These are phyloP conservation scores for Pachypeltis micranthus DNA, from an alignment of 1,140 invertebrate species.

Conservation along the genomic window DNA sequence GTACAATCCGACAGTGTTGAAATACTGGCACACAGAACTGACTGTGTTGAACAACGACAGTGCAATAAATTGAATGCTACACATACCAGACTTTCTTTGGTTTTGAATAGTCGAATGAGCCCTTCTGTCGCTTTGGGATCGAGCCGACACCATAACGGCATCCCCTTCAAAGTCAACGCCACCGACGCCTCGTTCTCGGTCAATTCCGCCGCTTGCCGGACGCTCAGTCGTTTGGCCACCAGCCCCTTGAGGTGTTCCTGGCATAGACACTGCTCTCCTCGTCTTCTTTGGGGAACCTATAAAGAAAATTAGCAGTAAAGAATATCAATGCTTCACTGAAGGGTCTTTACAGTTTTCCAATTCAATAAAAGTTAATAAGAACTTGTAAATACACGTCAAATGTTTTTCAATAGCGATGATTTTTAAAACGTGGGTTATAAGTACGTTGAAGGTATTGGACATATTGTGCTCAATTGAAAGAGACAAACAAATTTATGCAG, in stretches of 20 bases:
- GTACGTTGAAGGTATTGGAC: no score
- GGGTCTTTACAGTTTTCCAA: no score
- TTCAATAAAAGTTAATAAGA: no score
- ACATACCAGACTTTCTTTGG: conserved; percentile 26
- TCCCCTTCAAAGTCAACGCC: conserved; percentile 41
- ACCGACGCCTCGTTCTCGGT: conserved; percentile 25
- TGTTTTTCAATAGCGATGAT: no score
- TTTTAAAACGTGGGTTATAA: no score
- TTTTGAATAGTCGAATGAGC: conserved; percentile 29
- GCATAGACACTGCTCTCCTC: conserved; percentile 41
- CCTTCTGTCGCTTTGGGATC: conserved; percentile 33
- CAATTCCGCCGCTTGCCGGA: conserved; percentile 28
- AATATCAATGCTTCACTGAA: no score
- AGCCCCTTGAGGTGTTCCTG: conserved; percentile 29
- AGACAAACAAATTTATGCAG: no score
- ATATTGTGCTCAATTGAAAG: no score
- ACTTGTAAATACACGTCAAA: no score
- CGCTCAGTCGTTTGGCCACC: conserved; percentile 25
- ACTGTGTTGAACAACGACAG: no score
- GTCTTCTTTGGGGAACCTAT: conserved; percentile 40
- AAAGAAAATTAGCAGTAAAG: background rate
- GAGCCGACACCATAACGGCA: conserved; percentile 39
- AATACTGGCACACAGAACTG: no score
- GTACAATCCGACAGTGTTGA: no score
- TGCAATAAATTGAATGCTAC: background rate